Conservation (phyloP, 2,888 invertebrate genomes). For the Ashinkailepas kermadecensis region DNA sequence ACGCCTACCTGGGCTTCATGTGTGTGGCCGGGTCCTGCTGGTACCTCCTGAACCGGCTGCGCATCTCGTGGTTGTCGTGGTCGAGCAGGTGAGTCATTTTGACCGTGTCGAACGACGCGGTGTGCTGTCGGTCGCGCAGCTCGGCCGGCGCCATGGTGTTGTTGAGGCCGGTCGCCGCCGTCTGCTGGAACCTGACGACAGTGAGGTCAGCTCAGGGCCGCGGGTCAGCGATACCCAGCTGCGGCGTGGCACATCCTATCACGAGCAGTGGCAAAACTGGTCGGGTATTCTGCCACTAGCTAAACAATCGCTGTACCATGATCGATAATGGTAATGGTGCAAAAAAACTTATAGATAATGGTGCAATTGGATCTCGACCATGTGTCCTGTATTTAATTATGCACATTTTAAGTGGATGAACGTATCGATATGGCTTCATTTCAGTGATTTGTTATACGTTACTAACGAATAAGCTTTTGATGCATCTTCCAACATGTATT, state of each 20-base stretch:
- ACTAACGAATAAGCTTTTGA: background rate
- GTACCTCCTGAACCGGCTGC: slow-evolving; percentile 32
- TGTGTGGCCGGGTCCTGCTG: slow-evolving; percentile 4
- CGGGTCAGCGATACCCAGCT: background rate
- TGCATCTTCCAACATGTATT: background rate
- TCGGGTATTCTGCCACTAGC: too few relatives aligned
- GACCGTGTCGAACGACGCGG: slow-evolving; percentile 28
- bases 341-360: too few relatives aligned
- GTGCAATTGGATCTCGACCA: too few relatives aligned
- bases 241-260: too few relatives aligned
- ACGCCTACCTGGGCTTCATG: slow-evolving; percentile 1
- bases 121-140: slow-evolving; percentile 28
- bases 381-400: too few relatives aligned
- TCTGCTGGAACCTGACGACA: background rate
- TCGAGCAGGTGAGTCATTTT: slow-evolving; percentile 34
- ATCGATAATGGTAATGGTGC: too few relatives aligned
- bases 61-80: slow-evolving; percentile 36
- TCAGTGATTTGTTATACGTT: too few relatives aligned
- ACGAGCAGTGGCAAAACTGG: too few relatives aligned
- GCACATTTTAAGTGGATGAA: too few relatives aligned
- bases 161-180: slow-evolving; percentile 14
- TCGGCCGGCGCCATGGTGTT: slow-evolving; percentile 27
- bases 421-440: too few relatives aligned
- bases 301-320: too few relatives aligned
- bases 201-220: background rate